Percentiles rank a stretch among this genome's conserved stretches.
Evolutionary conservation across 2,797 vertebrate species (phyloP).

Genomic region (Argentina silus): DNA sequence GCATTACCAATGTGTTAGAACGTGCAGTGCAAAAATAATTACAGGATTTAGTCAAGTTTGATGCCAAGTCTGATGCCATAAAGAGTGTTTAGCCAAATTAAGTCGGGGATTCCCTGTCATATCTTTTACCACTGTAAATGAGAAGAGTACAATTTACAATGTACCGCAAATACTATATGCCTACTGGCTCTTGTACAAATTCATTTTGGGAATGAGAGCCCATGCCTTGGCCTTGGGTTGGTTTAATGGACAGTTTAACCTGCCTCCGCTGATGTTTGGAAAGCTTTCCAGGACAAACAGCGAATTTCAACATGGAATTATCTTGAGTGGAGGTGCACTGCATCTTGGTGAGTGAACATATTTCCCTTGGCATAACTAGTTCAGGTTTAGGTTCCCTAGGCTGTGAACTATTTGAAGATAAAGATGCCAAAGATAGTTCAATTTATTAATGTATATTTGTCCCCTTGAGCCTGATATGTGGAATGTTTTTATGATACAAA

Average conservation of each 20-base stretch:
- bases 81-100: background rate
- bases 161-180: slow-evolving; percentile 2
- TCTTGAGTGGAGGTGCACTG: slow-evolving; percentile 3
- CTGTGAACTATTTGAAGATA: background rate
- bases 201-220: slow-evolving; percentile 8
- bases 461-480: background rate
- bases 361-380: slow-evolving; percentile 3
- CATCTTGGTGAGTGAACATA: background rate
- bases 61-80: background rate
- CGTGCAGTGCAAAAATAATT: background rate
- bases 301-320: slow-evolving; percentile 11
- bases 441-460: background rate
- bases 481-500: background rate
- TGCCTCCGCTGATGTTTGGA: slow-evolving; percentile 14
- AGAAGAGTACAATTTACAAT: background rate
- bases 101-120: background rate
- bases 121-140: background rate
- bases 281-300: slow-evolving; percentile 21
- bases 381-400: background rate
- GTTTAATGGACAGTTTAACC: background rate
- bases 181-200: background rate
- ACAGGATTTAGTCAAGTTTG: background rate
- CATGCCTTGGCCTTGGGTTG: background rate
- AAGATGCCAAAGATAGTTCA: background rate
- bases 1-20: background rate